Conservation (phyloP, 2,888 invertebrate species). For the Dioctria linearis region DNA sequence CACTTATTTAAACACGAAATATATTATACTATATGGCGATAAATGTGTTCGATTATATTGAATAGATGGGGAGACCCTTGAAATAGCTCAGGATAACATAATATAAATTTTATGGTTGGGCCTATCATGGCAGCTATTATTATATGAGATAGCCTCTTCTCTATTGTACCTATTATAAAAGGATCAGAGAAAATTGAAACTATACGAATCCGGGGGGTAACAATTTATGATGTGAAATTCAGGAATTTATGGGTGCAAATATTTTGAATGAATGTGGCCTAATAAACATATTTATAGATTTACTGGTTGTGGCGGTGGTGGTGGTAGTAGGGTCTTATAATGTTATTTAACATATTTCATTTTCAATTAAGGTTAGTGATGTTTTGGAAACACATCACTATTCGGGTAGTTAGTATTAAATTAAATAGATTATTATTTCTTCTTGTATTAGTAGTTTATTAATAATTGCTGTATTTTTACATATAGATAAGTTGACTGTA, state of each 20-base stretch:
- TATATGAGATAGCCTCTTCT: conserved; percentile 15
- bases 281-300: no score
- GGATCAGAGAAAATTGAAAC: conserved; percentile 43
- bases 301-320: no score
- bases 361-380: no score
- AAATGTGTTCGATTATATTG: conserved; percentile 25
- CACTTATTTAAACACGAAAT: conserved; percentile 50
- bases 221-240: conserved; percentile 17
- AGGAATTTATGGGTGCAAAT: background rate
- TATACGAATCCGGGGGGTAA: background rate
- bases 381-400: no score
- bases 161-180: conserved; percentile 25
- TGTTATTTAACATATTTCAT: no score
- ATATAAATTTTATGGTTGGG: conserved; percentile 36
- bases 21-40: conserved; percentile 19
- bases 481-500: no score
- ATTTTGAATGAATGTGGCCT: background rate
- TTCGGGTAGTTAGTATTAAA: no score
- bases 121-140: conserved; percentile 39
- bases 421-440: no score
- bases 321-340: no score
- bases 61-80: background rate
- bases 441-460: no score
- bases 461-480: no score
- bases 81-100: conserved; percentile 19